phyloP scores from a whole-genome alignment of 2,888 invertebrate species.

The Flexamia atlantica region DNA sequence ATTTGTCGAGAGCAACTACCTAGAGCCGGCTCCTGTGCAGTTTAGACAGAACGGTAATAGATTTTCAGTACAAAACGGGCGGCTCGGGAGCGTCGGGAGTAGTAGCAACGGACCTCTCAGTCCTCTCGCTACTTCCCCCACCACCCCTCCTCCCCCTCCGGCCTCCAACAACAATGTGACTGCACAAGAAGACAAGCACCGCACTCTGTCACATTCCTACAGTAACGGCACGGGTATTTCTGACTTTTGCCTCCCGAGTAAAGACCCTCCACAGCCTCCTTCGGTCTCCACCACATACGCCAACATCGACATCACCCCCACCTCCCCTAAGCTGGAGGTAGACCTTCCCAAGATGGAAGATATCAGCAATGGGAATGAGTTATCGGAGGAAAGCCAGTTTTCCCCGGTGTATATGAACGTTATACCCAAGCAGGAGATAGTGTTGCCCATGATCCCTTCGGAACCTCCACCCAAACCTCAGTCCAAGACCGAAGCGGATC shows the following conservation, averaged over 20 bases:
- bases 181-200: slow-evolving; percentile 66
- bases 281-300: slow-evolving; percentile 28
- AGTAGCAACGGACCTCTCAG: slow-evolving; percentile 75
- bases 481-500: slow-evolving; percentile 61
- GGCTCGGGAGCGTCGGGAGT: slow-evolving; percentile 72
- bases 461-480: slow-evolving; percentile 50
- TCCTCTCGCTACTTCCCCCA: slow-evolving; percentile 74
- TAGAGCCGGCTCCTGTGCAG: slow-evolving; percentile 69
- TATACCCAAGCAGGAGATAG: slow-evolving; percentile 73
- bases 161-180: slow-evolving; percentile 67
- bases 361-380: slow-evolving; percentile 31
- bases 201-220: slow-evolving; percentile 55
- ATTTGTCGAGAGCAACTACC: slow-evolving; percentile 67
- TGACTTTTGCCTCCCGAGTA: neutral
- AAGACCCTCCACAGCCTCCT: slow-evolving; percentile 38
- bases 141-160: slow-evolving; percentile 73
- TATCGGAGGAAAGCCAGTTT: slow-evolving; percentile 70
- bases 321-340: slow-evolving; percentile 16
- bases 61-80: slow-evolving; percentile 66
- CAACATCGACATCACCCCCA: slow-evolving; percentile 47
- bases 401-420: slow-evolving; percentile 75
- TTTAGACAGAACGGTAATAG: slow-evolving; percentile 66
- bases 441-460: slow-evolving; percentile 2
- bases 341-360: neutral
- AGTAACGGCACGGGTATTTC: slow-evolving; percentile 48